Conservation (phyloP, 2,888 invertebrate species). For the Electrophaes corylata region DNA sequence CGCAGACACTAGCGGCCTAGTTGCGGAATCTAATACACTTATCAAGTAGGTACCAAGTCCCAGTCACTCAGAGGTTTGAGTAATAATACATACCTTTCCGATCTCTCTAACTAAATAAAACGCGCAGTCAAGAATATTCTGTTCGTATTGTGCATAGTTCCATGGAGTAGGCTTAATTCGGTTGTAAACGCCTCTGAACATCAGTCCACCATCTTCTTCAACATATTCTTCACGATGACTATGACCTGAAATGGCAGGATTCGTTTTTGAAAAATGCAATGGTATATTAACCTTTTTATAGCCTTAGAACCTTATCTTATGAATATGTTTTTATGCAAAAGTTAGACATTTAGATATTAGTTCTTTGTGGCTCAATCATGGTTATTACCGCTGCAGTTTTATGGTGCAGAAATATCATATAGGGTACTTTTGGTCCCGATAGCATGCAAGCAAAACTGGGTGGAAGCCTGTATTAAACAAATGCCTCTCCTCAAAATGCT, state of each 20-base stretch:
- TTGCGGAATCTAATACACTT: no score
- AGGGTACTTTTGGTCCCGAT: not conserved
- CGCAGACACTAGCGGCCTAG: no score
- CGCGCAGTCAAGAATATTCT: constrained; percentile 91
- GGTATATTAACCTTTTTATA: no score
- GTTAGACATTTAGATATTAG: no score
- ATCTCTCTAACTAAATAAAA: constrained; percentile 89
- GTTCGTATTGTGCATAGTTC: constrained; percentile 96
- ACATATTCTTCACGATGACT: constrained; percentile 93
- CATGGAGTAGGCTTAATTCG: constrained; percentile 93
- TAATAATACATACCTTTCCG: constrained; percentile 86
- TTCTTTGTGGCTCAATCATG: no score
- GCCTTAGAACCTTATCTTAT: no score
- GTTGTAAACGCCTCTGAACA: constrained; percentile 95
- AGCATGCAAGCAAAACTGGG: not conserved
- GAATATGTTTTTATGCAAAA: no score
- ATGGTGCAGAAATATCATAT: no score
- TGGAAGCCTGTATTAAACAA: not conserved
- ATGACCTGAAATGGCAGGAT: constrained; percentile 69
- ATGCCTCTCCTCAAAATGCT: not conserved
- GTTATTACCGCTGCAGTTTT: no score
- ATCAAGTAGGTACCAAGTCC: no score
- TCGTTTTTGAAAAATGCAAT: no score
- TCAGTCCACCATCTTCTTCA: constrained; percentile 93
- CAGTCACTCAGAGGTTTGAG: not conserved